Evolutionary conservation across 2,113 vertebrate genomes (phyloP).

Genomic region (Petaurus breviceps): DNA sequence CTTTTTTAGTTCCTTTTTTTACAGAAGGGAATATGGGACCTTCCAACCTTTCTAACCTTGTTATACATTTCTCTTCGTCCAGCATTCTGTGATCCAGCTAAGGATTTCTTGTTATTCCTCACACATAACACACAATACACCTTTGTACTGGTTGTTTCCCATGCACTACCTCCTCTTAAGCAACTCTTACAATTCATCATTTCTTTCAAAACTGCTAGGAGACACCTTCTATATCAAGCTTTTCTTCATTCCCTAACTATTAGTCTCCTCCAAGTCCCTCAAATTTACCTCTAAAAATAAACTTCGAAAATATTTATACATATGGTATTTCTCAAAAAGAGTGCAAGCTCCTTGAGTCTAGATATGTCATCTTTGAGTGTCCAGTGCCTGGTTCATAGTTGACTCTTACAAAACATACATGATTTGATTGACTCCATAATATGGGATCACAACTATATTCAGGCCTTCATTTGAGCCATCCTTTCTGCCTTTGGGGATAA

Average conservation of each 20-base stretch:
- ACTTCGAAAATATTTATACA: not conserved
- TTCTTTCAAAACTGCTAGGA: not conserved
- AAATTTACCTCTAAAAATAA: not conserved
- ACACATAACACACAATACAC: not conserved
- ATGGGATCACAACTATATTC: too few relatives aligned
- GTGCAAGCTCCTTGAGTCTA: too few relatives aligned
- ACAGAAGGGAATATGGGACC: not conserved
- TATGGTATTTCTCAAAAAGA: too few relatives aligned
- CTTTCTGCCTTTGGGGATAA: too few relatives aligned
- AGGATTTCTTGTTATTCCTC: not conserved
- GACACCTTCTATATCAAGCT: not conserved
- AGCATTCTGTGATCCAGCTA: not conserved
- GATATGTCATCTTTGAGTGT: too few relatives aligned
- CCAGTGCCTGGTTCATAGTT: too few relatives aligned
- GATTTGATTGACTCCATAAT: too few relatives aligned
- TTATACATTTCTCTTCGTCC: not conserved
- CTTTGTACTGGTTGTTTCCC: not conserved
- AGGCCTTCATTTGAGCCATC: too few relatives aligned
- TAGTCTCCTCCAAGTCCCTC: not conserved
- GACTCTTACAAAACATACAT: too few relatives aligned
- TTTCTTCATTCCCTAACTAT: not conserved
- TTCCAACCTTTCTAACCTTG: not conserved
- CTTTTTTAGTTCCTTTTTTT: not conserved
- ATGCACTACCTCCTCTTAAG: not conserved
- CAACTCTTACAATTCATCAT: not conserved